Conservation (phyloP, 2,888 invertebrate genomes). For the Trichogramma dendrolimi region DNA sequence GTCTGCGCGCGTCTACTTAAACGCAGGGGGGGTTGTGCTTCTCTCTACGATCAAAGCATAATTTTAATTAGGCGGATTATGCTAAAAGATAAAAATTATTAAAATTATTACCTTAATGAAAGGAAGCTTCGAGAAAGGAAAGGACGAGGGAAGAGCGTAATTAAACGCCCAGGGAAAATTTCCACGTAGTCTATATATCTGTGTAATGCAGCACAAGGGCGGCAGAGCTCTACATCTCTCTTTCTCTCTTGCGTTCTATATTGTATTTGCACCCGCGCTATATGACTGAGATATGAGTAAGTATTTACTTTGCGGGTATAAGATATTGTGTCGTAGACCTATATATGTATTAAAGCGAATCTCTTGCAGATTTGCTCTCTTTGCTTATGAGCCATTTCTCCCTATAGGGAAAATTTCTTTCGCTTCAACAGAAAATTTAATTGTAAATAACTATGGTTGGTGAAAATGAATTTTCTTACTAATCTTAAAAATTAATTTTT, state of each 20-base stretch:
- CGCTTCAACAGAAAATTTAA: no score
- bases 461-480: no score
- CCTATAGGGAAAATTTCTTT: no score
- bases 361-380: no score
- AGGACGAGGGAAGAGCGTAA: conserved; percentile 45
- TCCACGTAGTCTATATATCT: conserved; percentile 29
- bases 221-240: conserved; percentile 19
- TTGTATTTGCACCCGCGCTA: no score
- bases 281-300: no score
- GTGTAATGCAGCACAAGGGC: conserved; percentile 36
- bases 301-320: no score
- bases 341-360: no score
- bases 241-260: background rate
- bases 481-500: no score
- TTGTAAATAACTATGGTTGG: no score
- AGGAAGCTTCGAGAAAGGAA: conserved; percentile 42
- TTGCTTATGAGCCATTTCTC: no score
- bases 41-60: conserved; percentile 48
- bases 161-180: conserved; percentile 45
- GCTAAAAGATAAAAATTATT: conserved; percentile 52
- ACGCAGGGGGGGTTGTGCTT: conserved; percentile 2
- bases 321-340: no score
- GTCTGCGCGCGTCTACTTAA: conserved; percentile 11
- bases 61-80: conserved; percentile 53
- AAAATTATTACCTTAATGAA: conserved; percentile 54